Evolutionary conservation across 35 echinoderm and acorn worm species (phyloP).

Genomic region (Ophioderma brevispina): DNA sequence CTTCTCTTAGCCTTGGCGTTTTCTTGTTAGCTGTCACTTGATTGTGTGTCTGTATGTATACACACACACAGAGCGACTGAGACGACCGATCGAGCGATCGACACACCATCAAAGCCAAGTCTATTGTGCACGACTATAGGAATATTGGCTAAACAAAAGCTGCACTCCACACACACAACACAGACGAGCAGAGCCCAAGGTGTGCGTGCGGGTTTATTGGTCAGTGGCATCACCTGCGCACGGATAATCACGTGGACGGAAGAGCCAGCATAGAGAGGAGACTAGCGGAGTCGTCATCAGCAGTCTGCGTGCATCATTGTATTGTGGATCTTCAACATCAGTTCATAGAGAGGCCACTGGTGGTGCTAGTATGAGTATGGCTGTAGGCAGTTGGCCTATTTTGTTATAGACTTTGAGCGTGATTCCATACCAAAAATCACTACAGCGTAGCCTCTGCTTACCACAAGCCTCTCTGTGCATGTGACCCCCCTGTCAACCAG

Average conservation of each 20-base stretch:
- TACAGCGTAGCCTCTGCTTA: neutral
- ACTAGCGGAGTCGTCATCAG: neutral
- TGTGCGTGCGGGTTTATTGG: too few species aligned
- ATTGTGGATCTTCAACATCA: neutral
- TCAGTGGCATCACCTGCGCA: too few species aligned
- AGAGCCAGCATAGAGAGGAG: neutral
- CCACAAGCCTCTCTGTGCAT: neutral
- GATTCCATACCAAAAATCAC: neutral
- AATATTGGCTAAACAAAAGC: too few species aligned
- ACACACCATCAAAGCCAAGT: too few species aligned
- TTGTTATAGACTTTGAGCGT: neutral
- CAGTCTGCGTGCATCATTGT: neutral
- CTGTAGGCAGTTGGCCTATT: neutral
- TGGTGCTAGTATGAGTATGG: neutral
- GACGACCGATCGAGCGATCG: too few species aligned
- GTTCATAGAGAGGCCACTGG: neutral
- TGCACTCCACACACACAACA: too few species aligned
- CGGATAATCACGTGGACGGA: neutral
- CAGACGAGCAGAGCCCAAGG: too few species aligned
- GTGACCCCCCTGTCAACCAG: neutral
- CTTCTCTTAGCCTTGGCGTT: too few species aligned
- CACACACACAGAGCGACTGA: too few species aligned
- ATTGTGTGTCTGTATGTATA: too few species aligned
- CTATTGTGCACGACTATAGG: too few species aligned
- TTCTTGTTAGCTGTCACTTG: too few species aligned